A percentile compares a stretch with the other conserved stretches of the same genome.
These are phyloP conservation scores for Engraulis encrasicolus DNA, from an alignment of 2,113 vertebrate genomes.

Conservation along the genomic window DNA sequence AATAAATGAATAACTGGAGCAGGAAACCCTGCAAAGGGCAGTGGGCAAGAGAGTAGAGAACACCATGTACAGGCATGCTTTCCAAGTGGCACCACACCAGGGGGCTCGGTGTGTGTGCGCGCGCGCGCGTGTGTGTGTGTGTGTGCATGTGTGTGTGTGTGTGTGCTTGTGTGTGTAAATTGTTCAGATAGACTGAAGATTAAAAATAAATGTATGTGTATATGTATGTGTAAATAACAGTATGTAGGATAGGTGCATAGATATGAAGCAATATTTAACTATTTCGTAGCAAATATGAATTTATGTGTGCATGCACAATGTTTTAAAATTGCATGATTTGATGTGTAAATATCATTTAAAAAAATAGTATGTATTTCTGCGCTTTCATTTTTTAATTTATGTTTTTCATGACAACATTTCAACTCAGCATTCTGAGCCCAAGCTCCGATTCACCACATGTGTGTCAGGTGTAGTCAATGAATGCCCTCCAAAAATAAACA, in stretches of 20 bases:
- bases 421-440: neutral
- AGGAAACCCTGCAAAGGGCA: conserved; percentile 55
- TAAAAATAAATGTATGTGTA: neutral
- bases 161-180: conserved; percentile 27
- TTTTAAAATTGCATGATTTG: neutral
- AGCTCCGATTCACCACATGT: neutral
- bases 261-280: no score
- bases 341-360: neutral
- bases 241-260: neutral
- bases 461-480: neutral
- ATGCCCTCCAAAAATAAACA: neutral
- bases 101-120: conserved; percentile 49
- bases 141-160: conserved; percentile 39
- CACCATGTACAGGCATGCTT: conserved; percentile 64
- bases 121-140: conserved; percentile 28
- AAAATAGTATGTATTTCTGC: neutral
- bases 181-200: neutral
- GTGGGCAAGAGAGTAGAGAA: conserved; percentile 65
- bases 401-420: neutral
- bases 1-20: conserved; percentile 63
- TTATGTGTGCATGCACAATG: neutral
- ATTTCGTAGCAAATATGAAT: neutral
- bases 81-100: conserved; percentile 55
- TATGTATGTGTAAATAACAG: neutral
- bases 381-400: neutral